A percentile compares a stretch with the other conserved stretches of the same genome.
These are phyloP conservation scores for Molossus alvarezi DNA, from an alignment of 2,797 vertebrate species.

Conservation along the genomic window DNA sequence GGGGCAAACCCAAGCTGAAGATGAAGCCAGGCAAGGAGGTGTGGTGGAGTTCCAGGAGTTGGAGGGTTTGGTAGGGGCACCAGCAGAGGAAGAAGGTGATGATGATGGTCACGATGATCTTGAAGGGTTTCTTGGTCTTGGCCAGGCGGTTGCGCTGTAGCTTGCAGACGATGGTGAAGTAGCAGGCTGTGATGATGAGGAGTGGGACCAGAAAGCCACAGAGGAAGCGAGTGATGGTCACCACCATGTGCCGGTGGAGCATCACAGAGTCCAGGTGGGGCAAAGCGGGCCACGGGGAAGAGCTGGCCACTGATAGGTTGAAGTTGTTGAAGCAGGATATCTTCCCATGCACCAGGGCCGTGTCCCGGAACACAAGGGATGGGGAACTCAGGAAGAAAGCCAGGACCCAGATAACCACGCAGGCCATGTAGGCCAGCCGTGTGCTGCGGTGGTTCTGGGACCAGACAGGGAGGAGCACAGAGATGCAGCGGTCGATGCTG, in stretches of 20 bases:
- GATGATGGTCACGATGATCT: conserved; percentile 95
- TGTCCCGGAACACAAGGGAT: conserved; percentile 92
- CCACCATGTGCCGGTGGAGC: conserved; percentile 68
- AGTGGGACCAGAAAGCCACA: conserved; percentile 94
- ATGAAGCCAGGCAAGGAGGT: fast-evolving
- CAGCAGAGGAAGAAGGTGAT: conserved; percentile 96
- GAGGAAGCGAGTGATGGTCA: conserved; percentile 92
- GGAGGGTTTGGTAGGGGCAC: conserved; percentile 94
- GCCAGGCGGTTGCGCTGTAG: conserved; percentile 92
- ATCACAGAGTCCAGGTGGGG: neutral
- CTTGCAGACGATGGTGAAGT: conserved; percentile 93
- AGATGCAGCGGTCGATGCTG: conserved; percentile 95
- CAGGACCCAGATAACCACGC: conserved; percentile 91
- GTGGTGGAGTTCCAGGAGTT: conserved; percentile 91
- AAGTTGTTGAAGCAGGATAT: conserved; percentile 94
- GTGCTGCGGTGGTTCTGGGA: conserved; percentile 95
- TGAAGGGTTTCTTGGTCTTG: conserved; percentile 95
- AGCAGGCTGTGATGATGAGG: conserved; percentile 94
- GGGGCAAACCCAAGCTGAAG: conserved; percentile 90
- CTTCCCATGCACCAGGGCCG: conserved; percentile 42
- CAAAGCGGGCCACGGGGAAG: neutral
- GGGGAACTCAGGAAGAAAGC: conserved; percentile 92
- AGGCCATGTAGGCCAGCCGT: conserved; percentile 90
- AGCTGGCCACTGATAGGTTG: conserved; percentile 50
- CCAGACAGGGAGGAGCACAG: conserved; percentile 96